Percentiles rank a stretch among this genome's conserved stretches.
Evolutionary conservation across 2,797 vertebrate genomes (phyloP).

Genomic region (Artibeus jamaicensis): DNA sequence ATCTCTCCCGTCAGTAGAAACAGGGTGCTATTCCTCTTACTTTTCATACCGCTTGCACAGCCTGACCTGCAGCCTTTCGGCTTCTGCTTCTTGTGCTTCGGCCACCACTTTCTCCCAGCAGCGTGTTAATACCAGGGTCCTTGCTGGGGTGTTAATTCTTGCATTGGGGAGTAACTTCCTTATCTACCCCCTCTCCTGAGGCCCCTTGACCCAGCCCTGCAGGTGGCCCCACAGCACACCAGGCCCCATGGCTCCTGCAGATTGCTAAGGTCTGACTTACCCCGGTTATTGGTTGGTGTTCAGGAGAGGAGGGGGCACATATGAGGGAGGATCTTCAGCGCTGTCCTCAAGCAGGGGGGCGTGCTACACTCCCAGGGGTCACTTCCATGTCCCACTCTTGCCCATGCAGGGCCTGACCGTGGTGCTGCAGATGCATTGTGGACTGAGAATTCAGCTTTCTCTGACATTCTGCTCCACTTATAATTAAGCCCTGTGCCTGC

Average conservation of each 20-base stretch:
- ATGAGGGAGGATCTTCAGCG: neutral
- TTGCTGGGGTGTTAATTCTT: neutral
- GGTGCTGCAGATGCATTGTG: neutral
- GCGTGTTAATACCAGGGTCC: neutral
- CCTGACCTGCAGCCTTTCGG: neutral
- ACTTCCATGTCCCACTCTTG: neutral
- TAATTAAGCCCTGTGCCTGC: neutral
- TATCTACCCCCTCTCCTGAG: fast-evolving
- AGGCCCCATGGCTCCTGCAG: neutral
- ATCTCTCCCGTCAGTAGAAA: neutral
- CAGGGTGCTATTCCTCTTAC: neutral
- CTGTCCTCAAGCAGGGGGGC: neutral
- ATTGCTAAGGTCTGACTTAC: neutral
- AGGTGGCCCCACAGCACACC: neutral
- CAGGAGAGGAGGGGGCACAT: no score
- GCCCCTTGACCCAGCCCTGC: neutral
- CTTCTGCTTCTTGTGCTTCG: neutral
- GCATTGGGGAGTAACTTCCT: neutral
- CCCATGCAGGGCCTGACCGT: neutral
- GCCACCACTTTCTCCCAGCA: neutral
- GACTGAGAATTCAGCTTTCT: neutral
- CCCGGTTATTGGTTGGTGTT: neutral
- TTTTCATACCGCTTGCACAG: neutral
- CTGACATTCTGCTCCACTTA: neutral
- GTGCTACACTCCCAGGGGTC: neutral